Percentiles rank a stretch among this genome's conserved stretches.
These are phyloP conservation scores for Diadegma fenestrale DNA, from an alignment of 2,888 invertebrate genomes.

Conservation along the genomic window DNA sequence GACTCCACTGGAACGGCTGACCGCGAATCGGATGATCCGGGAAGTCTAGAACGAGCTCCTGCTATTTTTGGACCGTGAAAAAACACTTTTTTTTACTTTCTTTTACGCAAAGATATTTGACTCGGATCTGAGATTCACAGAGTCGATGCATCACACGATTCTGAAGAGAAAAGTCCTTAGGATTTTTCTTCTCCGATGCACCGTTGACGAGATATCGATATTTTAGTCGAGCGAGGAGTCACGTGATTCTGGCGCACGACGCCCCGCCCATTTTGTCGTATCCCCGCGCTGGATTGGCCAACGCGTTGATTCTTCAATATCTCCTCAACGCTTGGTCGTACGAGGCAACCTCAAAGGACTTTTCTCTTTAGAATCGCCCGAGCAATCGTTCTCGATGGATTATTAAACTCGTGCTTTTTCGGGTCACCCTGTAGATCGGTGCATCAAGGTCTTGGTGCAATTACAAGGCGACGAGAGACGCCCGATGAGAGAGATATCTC, in stretches of 20 bases:
- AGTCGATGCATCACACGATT: background rate
- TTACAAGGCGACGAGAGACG: conserved; percentile 62
- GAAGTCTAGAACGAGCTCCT: background rate
- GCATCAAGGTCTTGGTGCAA: conserved; percentile 46
- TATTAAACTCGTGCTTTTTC: background rate
- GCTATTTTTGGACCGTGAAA: background rate
- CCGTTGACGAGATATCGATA: background rate
- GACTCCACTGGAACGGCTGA: background rate
- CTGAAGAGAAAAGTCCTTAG: background rate
- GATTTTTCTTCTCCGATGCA: background rate
- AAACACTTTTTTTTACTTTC: background rate
- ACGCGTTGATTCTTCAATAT: background rate
- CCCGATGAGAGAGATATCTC: conserved; percentile 62
- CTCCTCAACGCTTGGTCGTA: background rate
- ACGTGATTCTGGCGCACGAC: background rate
- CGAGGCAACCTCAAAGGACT: background rate
- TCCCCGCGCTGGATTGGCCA: background rate
- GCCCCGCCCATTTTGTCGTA: background rate
- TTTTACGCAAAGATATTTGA: background rate
- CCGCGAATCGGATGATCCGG: background rate
- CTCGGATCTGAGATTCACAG: background rate
- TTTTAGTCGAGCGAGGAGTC: background rate
- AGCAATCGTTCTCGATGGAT: background rate
- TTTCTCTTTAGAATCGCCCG: background rate
- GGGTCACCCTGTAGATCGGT: background rate